Evolutionary conservation across 2,888 invertebrate species (phyloP), one percentile per base, ranked within the genome.

Genomic region (Microplitis manilae): DNA sequence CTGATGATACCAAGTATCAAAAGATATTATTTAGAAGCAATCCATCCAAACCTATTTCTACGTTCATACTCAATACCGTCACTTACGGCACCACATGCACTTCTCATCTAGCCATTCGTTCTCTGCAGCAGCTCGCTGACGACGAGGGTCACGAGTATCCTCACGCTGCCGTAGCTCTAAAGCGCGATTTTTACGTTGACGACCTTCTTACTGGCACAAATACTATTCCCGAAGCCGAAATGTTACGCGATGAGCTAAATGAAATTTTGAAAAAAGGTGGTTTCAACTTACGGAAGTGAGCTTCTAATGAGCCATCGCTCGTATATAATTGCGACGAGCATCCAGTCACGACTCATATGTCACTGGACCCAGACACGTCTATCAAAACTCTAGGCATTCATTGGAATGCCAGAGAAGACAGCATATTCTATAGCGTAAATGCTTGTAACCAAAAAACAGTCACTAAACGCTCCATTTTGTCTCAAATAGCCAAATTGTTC

Each of bases 61-160:
- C 73, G 1, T 79, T 77, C 15, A 71, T 74, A 20, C 17, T 80
- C 1, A 78, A 79, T 39, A 79, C 79, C 2, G 75, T 79, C 4
- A 80, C 77, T 1, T 79, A 77, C 72, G 78, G 77, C 8, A 13
- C 77, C 64, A 41, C 79, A 1, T 38, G 82, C 13, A 82, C 82
- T 1, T 83, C 85, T 5, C 85, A 74, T 72, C 60, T 83, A 6
- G 82, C 85, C 5, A 78, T 78, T 0, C 30, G 82, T 38, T 80
- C 79, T 59, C 68, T 85, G 9, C 78, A 81, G 15, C 15, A n/a
- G n/a, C n/a, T n/a, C n/a, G n/a, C n/a, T n/a, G n/a, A n/a, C n/a
- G n/a, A n/a, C n/a, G n/a, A n/a, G n/a, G n/a, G n/a, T n/a, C n/a
- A n/a, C n/a, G n/a, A n/a, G n/a, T n/a, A n/a, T n/a, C n/a, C n/a